Evolutionary conservation across 2,888 invertebrate species (phyloP), one percentile per base, ranked within the genome.

Genomic region (Tetheella fluctuosa): DNA sequence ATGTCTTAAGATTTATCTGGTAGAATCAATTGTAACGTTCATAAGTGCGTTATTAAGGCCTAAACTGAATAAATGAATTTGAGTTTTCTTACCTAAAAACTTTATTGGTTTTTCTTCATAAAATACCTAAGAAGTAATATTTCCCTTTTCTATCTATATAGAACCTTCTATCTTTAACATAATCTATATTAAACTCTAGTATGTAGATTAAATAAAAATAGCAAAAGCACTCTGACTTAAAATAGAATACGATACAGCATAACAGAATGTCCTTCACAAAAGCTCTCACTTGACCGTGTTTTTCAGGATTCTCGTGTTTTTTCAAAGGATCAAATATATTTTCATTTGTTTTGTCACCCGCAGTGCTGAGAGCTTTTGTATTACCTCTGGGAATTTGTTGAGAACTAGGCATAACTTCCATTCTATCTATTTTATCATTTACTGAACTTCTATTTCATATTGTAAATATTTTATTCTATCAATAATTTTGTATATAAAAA

Each of bases 301-400:
- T 48, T 48, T 20, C 17, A 48, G 48, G 48, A 20, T 48, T 20
- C 48, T 20, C 10, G 10, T 48, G 48, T 48, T 48, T 48, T 20
- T 20, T 48, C 48, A 48, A 1, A 48, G 48, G 20, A 20, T 48
- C 48, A 48, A 48, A 48, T 48, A 48, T 48, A 48, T 48, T 48
- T 48, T 48, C 48, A 48, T 48, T 48, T 48, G 48, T 48, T 48
- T 48, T 48, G 48, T 20, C 17, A 48, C 48, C 12, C 48, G 3
- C 42, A 42, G 42, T 17, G 42, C 17, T 42, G 7, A 7, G 17
- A 7, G 7, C 17, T 42, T 17, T 42, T 42, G 42, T 42, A 42
- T 42, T 42, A 17, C 42, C 42, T 17, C 42, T 5, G 42, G 17
- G 17, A 42, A 10, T 17, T 42, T 42, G 17, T 42, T n/a, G 1